These are phyloP conservation scores for Chrysopa pallens DNA, from an alignment of 1,140 invertebrate species.

Conservation along the genomic window DNA sequence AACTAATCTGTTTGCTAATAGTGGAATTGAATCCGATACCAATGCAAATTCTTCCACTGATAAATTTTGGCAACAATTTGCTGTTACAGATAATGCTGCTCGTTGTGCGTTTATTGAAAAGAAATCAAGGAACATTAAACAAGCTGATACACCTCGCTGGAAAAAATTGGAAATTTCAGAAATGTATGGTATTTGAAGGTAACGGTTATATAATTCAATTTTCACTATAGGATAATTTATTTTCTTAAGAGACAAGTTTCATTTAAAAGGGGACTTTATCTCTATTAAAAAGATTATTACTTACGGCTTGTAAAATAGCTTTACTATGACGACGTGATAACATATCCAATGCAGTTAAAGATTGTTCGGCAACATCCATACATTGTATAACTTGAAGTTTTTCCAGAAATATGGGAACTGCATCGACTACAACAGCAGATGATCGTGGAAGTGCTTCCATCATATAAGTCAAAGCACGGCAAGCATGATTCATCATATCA, in stretches of 20 bases:
- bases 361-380: slow-evolving; percentile 98
- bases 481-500: slow-evolving; percentile 99
- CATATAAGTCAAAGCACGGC: slow-evolving; percentile 96
- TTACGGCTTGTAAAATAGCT: slow-evolving; percentile 83
- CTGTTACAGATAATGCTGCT: slow-evolving; percentile 84
- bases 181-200: too few species aligned
- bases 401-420: slow-evolving; percentile 87
- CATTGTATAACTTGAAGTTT: slow-evolving; percentile 96
- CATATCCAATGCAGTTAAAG: slow-evolving; percentile 90
- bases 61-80: slow-evolving; percentile 92
- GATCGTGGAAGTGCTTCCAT: slow-evolving; percentile 95
- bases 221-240: too few species aligned
- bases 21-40: slow-evolving; percentile 69
- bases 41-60: slow-evolving; percentile 85
- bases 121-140: slow-evolving; percentile 92
- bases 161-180: slow-evolving; percentile 10
- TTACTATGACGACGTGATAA: slow-evolving; percentile 91
- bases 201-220: too few species aligned
- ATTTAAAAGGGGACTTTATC: too few species aligned
- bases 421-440: slow-evolving; percentile 89
- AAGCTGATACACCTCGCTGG: slow-evolving; percentile 83
- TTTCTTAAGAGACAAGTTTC: too few species aligned
- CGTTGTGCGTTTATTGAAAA: slow-evolving; percentile 94
- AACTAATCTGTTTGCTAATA: slow-evolving; percentile 69
- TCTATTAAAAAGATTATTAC: slow-evolving; percentile 13